phyloP scores from a whole-genome alignment of 1,140 invertebrate genomes.

The Psix sp. region DNA sequence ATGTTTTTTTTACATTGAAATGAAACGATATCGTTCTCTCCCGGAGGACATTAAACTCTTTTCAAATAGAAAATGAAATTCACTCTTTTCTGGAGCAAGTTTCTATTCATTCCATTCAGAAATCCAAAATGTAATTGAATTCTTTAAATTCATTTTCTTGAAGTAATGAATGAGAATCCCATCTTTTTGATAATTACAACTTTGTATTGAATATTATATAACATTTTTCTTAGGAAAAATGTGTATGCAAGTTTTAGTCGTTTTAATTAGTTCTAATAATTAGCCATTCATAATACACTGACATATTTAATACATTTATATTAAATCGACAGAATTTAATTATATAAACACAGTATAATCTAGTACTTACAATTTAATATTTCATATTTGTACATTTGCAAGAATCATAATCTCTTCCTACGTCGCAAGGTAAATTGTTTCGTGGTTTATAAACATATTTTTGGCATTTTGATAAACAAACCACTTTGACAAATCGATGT shows the following conservation, averaged over 20 bases:
- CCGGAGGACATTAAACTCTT: slow-evolving; percentile 21
- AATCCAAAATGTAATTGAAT: slow-evolving; percentile 40
- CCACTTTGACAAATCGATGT: slow-evolving; percentile 32
- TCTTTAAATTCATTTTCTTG: slow-evolving; percentile 23
- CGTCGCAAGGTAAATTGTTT: slow-evolving; percentile 6
- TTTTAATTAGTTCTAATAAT: no score
- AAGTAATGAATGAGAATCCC: no score
- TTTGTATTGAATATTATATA: no score
- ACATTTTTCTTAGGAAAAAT: no score
- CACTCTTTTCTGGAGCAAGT: slow-evolving; percentile 10
- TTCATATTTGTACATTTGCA: neutral
- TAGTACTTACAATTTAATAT: no score
- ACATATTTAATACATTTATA: no score
- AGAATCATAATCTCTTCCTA: slow-evolving; percentile 5
- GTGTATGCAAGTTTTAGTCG: no score
- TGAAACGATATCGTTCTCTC: slow-evolving; percentile 6
- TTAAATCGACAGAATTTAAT: no score
- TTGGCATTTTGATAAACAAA: slow-evolving; percentile 19
- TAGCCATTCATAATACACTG: no score
- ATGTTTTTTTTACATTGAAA: slow-evolving; percentile 4
- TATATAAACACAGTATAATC: no score
- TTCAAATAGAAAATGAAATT: slow-evolving; percentile 34
- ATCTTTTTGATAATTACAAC: no score
- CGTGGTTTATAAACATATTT: slow-evolving; percentile 34
- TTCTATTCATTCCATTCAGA: slow-evolving; percentile 28